Conservation (phyloP, 1,140 invertebrate species). For the Leptoteleia sp. region DNA sequence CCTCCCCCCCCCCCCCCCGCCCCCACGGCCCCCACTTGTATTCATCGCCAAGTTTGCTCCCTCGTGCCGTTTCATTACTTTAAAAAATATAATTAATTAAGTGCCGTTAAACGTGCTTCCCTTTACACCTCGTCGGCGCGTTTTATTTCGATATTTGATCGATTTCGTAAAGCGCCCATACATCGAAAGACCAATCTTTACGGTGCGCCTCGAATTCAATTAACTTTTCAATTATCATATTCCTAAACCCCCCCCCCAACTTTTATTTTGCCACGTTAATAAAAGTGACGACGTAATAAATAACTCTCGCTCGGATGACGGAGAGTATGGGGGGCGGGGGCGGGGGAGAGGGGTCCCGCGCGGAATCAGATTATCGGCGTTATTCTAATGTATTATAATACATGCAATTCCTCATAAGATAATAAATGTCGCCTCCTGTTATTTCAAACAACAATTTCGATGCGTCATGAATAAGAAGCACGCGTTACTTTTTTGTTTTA, state of each 20-base stretch:
- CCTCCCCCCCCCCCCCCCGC: too few relatives aligned
- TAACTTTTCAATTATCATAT: conserved; percentile 9
- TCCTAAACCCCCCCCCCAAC: too few relatives aligned
- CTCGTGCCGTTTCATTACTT: conserved; percentile 34
- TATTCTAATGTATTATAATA: conserved; percentile 52
- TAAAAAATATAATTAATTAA: conserved; percentile 42
- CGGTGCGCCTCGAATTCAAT: background rate
- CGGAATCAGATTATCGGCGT: conserved; percentile 38
- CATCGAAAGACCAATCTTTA: too few relatives aligned
- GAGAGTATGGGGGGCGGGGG: too few relatives aligned
- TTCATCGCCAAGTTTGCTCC: too few relatives aligned
- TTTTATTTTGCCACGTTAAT: background rate
- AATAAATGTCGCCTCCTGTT: conserved; percentile 54
- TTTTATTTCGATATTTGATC: conserved; percentile 6
- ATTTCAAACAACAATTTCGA: conserved; percentile 50
- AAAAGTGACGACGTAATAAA: conserved; percentile 1
- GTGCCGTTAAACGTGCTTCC: conserved; percentile 3
- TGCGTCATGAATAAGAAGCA: conserved; percentile 55
- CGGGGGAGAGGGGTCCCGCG: too few relatives aligned
- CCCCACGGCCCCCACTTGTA: too few relatives aligned
- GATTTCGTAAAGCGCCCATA: too few relatives aligned
- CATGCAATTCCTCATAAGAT: conserved; percentile 45
- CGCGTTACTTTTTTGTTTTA: conserved; percentile 59
- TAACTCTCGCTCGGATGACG: conserved; percentile 13
- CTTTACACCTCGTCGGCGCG: background rate